Base-by-base conservation (phyloP, 2,797 vertebrate genomes). In the Brotula barbata region DNA sequence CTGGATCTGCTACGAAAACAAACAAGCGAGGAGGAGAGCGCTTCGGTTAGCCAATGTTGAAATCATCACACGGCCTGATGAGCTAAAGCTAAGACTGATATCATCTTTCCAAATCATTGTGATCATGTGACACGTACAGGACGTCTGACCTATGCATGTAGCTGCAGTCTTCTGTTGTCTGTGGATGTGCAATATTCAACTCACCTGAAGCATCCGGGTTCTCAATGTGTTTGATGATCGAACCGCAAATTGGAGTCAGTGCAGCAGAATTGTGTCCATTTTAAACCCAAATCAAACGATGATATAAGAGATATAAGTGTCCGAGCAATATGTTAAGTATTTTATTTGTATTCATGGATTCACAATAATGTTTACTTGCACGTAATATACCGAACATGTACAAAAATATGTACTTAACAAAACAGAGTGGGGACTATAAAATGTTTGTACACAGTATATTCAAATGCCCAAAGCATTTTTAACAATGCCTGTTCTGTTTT, bases 231-330 rank as follows among this genome's bases (percentile, higher is more conserved):
- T 70, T 53, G 36, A 48, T 64, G 64, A 68, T 70, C 66, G 16
- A 66, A 66, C 53, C 68, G 64, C 67, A 53, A 39, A 73, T 73
- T 58, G 53, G 21, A 67, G 51, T 69, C 58, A 58, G 71, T 53
- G 37, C 69, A 49, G 49, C 71, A 71, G 64, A 82, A 68, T 77
- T 85, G 74, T 86, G 85, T 89, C 85, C 77, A 80, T 80, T 88
- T 87, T 81, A 88, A 88, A 89, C 85, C 84, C 86, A 87, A 90
- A 87, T 91, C 85, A 90, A 77, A 87, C 82, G 89, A 59, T 75
- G 55, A 68, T 68, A 34, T 64, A 74, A 60, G 55, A 60, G 58
- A 20, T n/a, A n/a, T n/a, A 62, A 21, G 33, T 67, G 60, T 79
- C 75, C 37, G 53, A 43, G 44, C 36, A 33, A 57, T 63, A 45